Base-by-base conservation (phyloP, 2,113 vertebrate genomes). In the Aptenodytes forsteri region DNA sequence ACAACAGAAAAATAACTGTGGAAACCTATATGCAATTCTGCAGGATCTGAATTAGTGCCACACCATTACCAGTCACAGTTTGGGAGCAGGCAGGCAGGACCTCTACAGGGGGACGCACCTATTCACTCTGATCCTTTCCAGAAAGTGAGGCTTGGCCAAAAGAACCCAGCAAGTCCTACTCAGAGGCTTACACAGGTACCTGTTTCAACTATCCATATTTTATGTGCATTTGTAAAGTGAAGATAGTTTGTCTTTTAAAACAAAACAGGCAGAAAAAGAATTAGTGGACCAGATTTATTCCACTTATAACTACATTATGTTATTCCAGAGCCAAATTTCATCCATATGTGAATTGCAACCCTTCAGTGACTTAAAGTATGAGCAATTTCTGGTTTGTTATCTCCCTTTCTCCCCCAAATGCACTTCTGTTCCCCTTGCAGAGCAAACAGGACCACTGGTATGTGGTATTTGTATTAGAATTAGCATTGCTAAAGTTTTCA, bases 1-100 rank as follows among this genome's bases (percentile, higher is more conserved):
- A 97, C 96, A 98, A 98, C 97, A 98, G 96, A 97, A 87, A 96
- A 98, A 98, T 98, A 98, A 97, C 98, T 93, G 93, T 97, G 96
- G 98, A 98, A 98, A 98, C 94, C 71, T 94, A 23, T 56, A 30
- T 58, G 70, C 18, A 84, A 29, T 89, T 61, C 83, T 90, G 56
- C 82, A 89, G 85, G 59, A 85, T 59, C 96, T 97, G 93, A 97
- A 89, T 66, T 83, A n/a, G 72, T 97, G 95, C 95, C 97, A 97
- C 76, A 91, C 62, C 87, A 94, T 95, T 89, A 94, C 87, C 93
- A 92, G 95, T 80, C 95, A 38, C 56, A 78, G 92, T 26, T 81
- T 30, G 30, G 92, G 91, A 97, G 90, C 87, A 62, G 4, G 8
- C 11, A 80, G 66, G 29, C 89, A 92, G 58, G 13, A 91, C 17